Evolutionary conservation across 1,140 invertebrate genomes (phyloP).

Genomic region (Ylistrum balloti): DNA sequence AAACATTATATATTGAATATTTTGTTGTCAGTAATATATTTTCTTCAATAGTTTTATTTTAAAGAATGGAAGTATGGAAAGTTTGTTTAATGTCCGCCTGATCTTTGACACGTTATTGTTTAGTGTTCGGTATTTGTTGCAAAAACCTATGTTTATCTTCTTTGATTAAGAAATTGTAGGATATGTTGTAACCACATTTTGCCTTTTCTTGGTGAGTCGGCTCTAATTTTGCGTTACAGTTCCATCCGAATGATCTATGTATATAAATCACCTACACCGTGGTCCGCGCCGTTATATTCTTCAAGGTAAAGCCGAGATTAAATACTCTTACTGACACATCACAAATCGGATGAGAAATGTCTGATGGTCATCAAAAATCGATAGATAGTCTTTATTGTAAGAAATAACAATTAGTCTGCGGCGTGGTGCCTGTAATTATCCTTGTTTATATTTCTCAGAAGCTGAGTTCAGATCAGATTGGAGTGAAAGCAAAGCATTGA

Average conservation of each 20-base stretch:
- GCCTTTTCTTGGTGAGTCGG: not conserved
- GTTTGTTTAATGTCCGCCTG: too few relatives aligned
- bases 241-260: not conserved
- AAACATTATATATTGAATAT: too few relatives aligned
- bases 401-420: conserved; percentile 4
- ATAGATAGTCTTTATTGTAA: not conserved
- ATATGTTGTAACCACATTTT: not conserved
- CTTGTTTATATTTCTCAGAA: not conserved
- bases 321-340: not conserved
- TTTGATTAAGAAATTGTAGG: too few relatives aligned
- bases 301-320: conserved; percentile 16
- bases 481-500: not conserved
- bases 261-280: not conserved
- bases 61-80: too few relatives aligned
- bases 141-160: too few relatives aligned
- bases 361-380: conserved; percentile 20
- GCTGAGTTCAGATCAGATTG: not conserved
- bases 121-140: too few relatives aligned
- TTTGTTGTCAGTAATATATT: too few relatives aligned
- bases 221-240: not conserved
- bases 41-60: too few relatives aligned
- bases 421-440: conserved; percentile 6
- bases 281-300: conserved; percentile 1
- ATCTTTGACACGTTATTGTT: too few relatives aligned
- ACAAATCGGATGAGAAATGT: conserved; percentile 4